Evolutionary conservation across 2,888 invertebrate species (phyloP).

Genomic region (Cerceris ruficornis): DNA sequence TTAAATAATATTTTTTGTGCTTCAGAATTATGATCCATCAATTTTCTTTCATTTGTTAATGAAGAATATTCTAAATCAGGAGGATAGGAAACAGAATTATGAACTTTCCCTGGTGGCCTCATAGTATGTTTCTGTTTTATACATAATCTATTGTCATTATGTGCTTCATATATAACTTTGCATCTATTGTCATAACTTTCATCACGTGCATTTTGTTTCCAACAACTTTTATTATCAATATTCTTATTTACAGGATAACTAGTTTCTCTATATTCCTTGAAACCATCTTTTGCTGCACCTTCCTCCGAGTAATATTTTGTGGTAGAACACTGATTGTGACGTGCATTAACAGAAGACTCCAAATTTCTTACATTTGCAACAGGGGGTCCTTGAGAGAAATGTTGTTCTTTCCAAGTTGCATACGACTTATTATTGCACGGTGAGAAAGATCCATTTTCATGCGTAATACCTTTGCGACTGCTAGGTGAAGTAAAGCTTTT

Average conservation of each 20-base stretch:
- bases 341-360: conserved; percentile 2
- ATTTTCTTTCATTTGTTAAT: conserved; percentile 15
- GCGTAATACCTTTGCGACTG: conserved; percentile 1
- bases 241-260: conserved; percentile 1
- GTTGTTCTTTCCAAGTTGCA: conserved; percentile 73
- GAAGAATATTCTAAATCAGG: conserved; percentile 16
- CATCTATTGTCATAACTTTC: background rate
- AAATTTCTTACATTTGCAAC: conserved; percentile 8
- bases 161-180: conserved; percentile 10
- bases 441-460: conserved; percentile 32
- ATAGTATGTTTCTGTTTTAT: background rate
- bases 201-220: conserved; percentile 7
- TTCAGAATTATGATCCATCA: conserved; percentile 9
- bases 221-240: conserved; percentile 4
- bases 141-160: background rate
- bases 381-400: conserved; percentile 47
- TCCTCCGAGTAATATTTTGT: background rate
- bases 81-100: conserved; percentile 9
- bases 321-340: conserved; percentile 12
- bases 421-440: conserved; percentile 63
- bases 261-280: conserved; percentile 1
- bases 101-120: background rate
- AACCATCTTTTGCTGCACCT: background rate
- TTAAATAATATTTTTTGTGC: conserved; percentile 24
- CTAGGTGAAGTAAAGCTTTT: conserved; percentile 11